Evolutionary conservation across 2,888 invertebrate genomes (phyloP), one percentile per base, ranked within the genome.

Genomic region (Cyclophora punctaria): DNA sequence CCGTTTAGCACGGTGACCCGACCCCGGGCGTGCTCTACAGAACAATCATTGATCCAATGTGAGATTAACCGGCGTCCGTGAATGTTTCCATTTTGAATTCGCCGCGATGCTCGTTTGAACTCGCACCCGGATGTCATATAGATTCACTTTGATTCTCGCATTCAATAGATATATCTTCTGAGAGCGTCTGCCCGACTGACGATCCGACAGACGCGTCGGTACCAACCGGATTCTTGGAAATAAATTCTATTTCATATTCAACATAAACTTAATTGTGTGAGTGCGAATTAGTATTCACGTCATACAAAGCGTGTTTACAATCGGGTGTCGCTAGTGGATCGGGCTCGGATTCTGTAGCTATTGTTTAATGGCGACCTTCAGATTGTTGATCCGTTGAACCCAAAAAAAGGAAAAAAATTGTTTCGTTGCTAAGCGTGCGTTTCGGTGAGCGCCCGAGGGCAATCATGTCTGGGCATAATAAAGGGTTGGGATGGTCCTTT

Each of bases 381-480:
- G 50, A 55, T 54, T 48, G 50, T 49, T 55, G 57, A 75, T 72
- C 59, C 77, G 67, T 74, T 78, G 78, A 78, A 73, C 78, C 69
- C 67, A 66, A 59, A 71, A 70, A 74, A 71, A 64, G 62, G 61
- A 53, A 69, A 72, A 75, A 77, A 79, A 62, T 60, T 67, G 67
- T 65, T 75, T 76, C 73, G 83, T 82, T 82, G 76, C 81, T 75
- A 75, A 79, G 80, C 80, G 78, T 83, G 81, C 82, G 78, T 78
- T 82, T 73, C 71, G 63, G 68, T 62, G 71, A 80, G 73, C 78
- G 83, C 86, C 81, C 67, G 77, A 73, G 87, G 87, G 78, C 83
- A 83, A 85, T 86, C 87, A 87, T 85, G 87, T 80, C 85, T 81
- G 71, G 75, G 72, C 74, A 73, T 86, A 87, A 87, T 86, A 83